Conservation (phyloP, 2,113 vertebrate species). For the Labeo catla region DNA sequence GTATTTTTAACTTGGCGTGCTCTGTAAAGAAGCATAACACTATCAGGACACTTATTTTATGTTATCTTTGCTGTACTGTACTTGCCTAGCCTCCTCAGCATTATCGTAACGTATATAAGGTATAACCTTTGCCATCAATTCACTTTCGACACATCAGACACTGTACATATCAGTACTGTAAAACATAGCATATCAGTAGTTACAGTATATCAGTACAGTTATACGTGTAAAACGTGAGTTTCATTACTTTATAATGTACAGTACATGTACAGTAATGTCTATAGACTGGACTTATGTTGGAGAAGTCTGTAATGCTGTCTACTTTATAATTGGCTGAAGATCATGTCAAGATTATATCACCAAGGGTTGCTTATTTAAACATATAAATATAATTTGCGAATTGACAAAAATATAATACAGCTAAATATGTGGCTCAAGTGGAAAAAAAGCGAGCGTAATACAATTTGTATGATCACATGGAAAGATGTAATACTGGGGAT, state of each 20-base stretch:
- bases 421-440: neutral
- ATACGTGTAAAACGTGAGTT: neutral
- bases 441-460: neutral
- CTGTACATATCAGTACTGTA: conserved; percentile 19
- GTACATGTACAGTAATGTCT: neutral
- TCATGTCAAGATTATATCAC: neutral
- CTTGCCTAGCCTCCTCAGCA: neutral
- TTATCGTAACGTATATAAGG: neutral
- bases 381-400: neutral
- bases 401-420: neutral
- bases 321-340: neutral
- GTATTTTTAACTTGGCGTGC: neutral
- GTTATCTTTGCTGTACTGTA: neutral
- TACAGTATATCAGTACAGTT: neutral
- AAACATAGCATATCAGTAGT: neutral
- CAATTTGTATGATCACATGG: neutral
- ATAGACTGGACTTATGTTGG: neutral
- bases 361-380: neutral
- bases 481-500: neutral
- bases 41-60: neutral
- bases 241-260: neutral
- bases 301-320: too few relatives aligned
- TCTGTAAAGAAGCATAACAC: neutral
- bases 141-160: neutral
- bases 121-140: conserved; percentile 13